phyloP scores from a whole-genome alignment of 64 coral and sea anemone species.

The Orbicella faveolata region DNA sequence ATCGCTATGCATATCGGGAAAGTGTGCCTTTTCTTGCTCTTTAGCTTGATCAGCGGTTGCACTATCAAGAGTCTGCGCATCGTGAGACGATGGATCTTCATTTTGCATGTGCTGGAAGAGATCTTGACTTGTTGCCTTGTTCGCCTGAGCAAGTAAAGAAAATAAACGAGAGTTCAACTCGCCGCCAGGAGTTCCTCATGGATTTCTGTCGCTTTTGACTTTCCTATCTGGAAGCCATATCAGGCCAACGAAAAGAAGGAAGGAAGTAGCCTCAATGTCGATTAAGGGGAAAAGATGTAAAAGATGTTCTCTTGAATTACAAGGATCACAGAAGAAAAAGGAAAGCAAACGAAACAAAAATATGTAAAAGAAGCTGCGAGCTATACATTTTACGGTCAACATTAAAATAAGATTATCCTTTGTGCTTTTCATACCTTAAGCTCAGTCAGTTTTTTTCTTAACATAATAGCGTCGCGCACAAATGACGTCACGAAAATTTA shows the following conservation, averaged over 20 bases:
- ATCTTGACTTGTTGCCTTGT: conserved; percentile 62
- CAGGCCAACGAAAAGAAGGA: too few relatives aligned
- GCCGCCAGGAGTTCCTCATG: background rate
- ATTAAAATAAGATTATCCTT: background rate
- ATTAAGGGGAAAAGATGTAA: background rate
- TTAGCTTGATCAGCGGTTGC: conserved; percentile 92
- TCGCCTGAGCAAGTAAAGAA: conserved; percentile 30
- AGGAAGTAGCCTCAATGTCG: background rate
- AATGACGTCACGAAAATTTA: too few relatives aligned
- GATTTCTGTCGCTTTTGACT: too few relatives aligned
- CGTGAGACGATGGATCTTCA: conserved; percentile 49
- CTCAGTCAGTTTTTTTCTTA: too few relatives aligned
- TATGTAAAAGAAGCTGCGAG: too few relatives aligned
- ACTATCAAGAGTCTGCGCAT: conserved; percentile 94
- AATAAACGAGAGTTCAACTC: background rate
- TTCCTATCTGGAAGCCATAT: too few relatives aligned
- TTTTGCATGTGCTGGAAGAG: conserved; percentile 80
- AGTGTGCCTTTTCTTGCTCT: conserved; percentile 70
- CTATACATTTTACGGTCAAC: too few relatives aligned
- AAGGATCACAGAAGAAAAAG: too few relatives aligned
- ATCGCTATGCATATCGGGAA: conserved; percentile 58
- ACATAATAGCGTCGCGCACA: too few relatives aligned
- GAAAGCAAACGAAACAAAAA: too few relatives aligned
- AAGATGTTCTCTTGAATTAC: background rate
- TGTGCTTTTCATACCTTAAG: too few relatives aligned